A percentile compares a stretch with the other conserved stretches of the same genome.
Conservation (phyloP, 2,797 vertebrate genomes). For the Gymnopithys bicolor region DNA sequence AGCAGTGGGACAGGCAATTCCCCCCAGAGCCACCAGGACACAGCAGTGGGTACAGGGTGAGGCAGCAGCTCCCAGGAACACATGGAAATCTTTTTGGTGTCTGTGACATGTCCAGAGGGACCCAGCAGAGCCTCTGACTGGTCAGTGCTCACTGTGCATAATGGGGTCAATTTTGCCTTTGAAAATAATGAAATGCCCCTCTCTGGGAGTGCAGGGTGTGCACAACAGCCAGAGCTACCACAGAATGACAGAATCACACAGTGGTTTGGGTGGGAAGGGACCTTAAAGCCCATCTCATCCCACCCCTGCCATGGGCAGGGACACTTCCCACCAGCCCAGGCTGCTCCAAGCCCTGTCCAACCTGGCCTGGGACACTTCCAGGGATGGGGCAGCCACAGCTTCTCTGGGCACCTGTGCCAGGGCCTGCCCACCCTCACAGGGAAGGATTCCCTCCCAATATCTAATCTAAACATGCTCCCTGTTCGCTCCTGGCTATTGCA, state of each 20-base stretch:
- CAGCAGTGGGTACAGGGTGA: background rate
- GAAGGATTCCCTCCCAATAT: too few species aligned
- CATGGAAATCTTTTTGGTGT: background rate
- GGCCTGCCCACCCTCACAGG: background rate
- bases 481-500: background rate
- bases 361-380: background rate
- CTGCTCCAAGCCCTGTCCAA: background rate
- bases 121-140: background rate
- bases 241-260: background rate
- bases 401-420: background rate
- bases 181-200: background rate
- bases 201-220: background rate
- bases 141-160: fast-evolving
- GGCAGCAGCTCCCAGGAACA: background rate
- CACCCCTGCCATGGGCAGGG: background rate
- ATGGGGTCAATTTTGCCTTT: fast-evolving
- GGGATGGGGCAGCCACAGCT: background rate
- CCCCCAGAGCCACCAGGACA: background rate
- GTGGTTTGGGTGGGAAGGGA: background rate
- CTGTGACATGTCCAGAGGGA: background rate
- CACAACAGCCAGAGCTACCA: fast-evolving
- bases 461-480: background rate
- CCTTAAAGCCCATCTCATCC: background rate
- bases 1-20: background rate
- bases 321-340: background rate